Conservation (phyloP, 2,888 invertebrate species). For the Dryococelus australis region DNA sequence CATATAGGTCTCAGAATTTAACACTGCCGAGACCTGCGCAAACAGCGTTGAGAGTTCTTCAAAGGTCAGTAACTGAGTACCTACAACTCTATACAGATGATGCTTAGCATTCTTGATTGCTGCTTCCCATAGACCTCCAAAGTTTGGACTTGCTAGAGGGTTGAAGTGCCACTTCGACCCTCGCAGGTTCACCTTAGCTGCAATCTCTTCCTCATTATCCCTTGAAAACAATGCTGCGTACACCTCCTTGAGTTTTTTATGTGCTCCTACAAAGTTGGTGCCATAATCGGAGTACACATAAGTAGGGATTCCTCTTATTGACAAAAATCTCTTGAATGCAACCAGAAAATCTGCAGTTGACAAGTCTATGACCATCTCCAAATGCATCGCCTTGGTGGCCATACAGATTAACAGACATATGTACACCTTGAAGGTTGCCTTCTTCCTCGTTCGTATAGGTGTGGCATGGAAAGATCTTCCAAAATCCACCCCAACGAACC, state of each 20-base stretch:
- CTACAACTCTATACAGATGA: no score
- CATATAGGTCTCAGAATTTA: no score
- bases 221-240: not conserved
- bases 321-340: not conserved
- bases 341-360: not conserved
- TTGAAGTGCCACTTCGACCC: conserved; percentile 53
- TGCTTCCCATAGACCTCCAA: no score
- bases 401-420: not conserved
- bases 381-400: not conserved
- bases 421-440: not conserved
- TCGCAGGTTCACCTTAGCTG: conserved; percentile 29
- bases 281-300: not conserved
- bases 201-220: no score
- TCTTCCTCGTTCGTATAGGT: not conserved
- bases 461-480: not conserved
- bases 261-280: no score
- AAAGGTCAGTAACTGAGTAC: no score
- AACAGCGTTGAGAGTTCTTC: no score
- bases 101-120: no score
- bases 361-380: not conserved
- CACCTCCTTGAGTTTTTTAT: not conserved
- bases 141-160: conserved; percentile 53
- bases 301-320: no score
- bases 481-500: not conserved
- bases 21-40: no score